phyloP scores from a whole-genome alignment of 2,888 invertebrate genomes.

The Tetrapedia diversipes region DNA sequence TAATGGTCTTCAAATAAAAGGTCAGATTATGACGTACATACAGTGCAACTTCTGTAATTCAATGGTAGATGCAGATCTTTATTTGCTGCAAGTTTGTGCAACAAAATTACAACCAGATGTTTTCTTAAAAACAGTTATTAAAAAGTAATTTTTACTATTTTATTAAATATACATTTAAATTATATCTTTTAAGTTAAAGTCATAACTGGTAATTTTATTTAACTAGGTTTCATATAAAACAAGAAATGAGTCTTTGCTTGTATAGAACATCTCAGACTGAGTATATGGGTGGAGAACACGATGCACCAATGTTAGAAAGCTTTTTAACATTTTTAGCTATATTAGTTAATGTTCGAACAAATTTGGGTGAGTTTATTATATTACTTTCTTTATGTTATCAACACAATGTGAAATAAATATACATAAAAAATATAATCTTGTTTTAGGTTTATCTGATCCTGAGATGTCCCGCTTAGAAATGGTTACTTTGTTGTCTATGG shows the following conservation, averaged over 20 bases:
- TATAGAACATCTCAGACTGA: conserved; percentile 86
- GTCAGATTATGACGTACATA: conserved; percentile 99
- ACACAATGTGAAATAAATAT: background rate
- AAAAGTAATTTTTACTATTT: conserved; percentile 86
- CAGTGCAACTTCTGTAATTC: conserved; percentile 99
- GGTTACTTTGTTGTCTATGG: conserved; percentile 95
- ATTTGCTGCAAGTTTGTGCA: conserved; percentile 96
- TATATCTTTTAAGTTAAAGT: background rate
- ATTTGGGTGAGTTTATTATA: conserved; percentile 86
- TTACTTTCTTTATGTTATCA: background rate
- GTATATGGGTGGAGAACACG: conserved; percentile 90
- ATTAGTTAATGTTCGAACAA: conserved; percentile 93
- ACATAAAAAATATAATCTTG: background rate
- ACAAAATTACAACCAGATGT: conserved; percentile 93
- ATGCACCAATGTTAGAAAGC: conserved; percentile 95
- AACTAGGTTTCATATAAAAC: conserved; percentile 91
- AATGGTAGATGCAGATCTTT: conserved; percentile 98
- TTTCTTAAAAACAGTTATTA: conserved; percentile 93
- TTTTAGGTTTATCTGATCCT: conserved; percentile 85
- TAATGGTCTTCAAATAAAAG: conserved; percentile 98
- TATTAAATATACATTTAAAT: background rate
- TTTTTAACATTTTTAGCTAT: conserved; percentile 95
- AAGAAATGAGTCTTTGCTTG: conserved; percentile 92
- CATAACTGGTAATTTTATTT: conserved; percentile 11
- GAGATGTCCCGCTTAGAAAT: conserved; percentile 93